Conservation (phyloP, 2,797 vertebrate genomes). For the Odontamblyopus rebecca region DNA sequence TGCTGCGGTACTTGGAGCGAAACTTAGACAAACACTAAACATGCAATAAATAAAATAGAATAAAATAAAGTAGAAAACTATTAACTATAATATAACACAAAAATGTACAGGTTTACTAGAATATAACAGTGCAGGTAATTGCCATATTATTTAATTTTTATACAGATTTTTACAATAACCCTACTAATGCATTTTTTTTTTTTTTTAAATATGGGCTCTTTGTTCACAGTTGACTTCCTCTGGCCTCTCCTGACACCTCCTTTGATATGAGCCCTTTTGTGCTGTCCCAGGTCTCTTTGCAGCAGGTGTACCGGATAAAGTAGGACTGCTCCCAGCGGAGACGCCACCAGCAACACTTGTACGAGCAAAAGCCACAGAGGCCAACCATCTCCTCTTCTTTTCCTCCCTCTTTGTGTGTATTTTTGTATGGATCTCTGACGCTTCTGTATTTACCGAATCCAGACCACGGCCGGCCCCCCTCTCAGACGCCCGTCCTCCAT, state of each 20-base stretch:
- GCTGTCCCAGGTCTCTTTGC: not conserved
- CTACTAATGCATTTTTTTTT: no score
- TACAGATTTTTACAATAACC: not conserved
- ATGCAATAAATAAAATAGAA: no score
- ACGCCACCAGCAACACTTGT: constrained; percentile 3
- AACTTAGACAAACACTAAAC: no score
- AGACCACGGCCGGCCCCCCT: constrained; percentile 16
- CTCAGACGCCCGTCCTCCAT: constrained; percentile 10
- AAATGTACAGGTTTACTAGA: no score
- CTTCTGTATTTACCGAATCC: constrained; percentile 17
- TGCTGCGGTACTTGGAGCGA: no score
- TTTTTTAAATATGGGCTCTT: not conserved
- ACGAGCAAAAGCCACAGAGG: constrained; percentile 5
- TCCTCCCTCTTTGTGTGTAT: not conserved
- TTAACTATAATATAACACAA: no score
- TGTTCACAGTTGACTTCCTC: not conserved
- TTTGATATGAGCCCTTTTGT: constrained; percentile 7
- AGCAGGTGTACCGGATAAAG: constrained; percentile 11
- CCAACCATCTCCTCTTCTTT: not conserved
- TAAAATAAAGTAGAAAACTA: no score
- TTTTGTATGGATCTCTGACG: constrained; percentile 14
- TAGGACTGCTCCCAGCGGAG: constrained; percentile 12
- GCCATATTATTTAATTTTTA: no score
- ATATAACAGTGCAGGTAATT: no score
- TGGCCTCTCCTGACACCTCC: not conserved